Conservation (phyloP, 1,140 invertebrate genomes). For the Saccostrea cuccullata region DNA sequence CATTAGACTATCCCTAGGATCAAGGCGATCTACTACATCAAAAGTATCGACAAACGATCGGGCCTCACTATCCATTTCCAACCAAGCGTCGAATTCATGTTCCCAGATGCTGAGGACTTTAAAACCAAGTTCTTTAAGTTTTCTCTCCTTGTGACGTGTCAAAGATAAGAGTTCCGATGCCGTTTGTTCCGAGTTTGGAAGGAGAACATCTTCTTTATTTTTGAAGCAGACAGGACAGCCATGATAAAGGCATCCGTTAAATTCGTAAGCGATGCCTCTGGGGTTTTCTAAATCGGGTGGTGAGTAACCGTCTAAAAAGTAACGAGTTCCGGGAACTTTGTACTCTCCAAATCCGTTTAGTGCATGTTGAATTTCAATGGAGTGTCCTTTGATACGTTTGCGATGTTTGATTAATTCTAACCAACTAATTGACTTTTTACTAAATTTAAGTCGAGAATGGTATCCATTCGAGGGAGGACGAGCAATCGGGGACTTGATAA, state of each 20-base stretch:
- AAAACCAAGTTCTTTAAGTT: conserved; percentile 39
- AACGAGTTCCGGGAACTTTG: conserved; percentile 34
- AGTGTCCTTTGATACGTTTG: not conserved
- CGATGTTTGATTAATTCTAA: conserved; percentile 43
- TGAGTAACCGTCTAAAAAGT: conserved; percentile 52
- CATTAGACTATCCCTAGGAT: too few relatives aligned
- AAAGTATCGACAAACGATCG: conserved; percentile 50
- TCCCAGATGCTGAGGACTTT: conserved; percentile 60
- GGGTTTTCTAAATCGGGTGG: conserved; percentile 1
- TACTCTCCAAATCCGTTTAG: conserved; percentile 46
- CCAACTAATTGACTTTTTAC: conserved; percentile 42
- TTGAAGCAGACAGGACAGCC: conserved; percentile 60
- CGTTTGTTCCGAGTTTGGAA: conserved; percentile 41
- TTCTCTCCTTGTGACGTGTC: conserved; percentile 44
- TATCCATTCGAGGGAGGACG: conserved; percentile 49
- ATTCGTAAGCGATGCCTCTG: conserved; percentile 55
- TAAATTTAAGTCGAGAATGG: conserved; percentile 34
- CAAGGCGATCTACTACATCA: too few relatives aligned
- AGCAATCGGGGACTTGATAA: conserved; percentile 45
- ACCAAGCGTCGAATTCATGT: conserved; percentile 49
- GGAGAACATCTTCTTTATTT: not conserved
- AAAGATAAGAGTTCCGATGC: conserved; percentile 50
- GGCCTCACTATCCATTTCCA: conserved; percentile 44
- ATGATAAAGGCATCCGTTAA: conserved; percentile 62
- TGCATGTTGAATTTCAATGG: conserved; percentile 51